A percentile compares a stretch with the other conserved stretches of the same genome.
Conservation (phyloP, 2,113 vertebrate genomes). For the Bos taurus region ARS-UCD2.0 NC_037335.1:92661001-92661500, state of each 20-base stretch:
- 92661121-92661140: neutral
- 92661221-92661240: neutral
- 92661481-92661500: neutral
- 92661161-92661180: neutral
- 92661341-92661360: neutral
- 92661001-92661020: neutral
- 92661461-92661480: neutral
- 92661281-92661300: neutral
- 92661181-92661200: neutral
- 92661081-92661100: neutral
- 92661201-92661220: neutral
- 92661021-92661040: neutral
- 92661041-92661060: neutral
- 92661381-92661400: neutral
- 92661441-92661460: neutral
- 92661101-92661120: neutral
- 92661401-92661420: neutral
- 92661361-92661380: neutral
- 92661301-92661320: neutral
- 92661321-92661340: neutral
- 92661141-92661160: neutral
- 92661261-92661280: neutral
- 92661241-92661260: rapidly evolving
- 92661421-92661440: neutral
- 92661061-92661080: neutral